Evolutionary conservation across 2,797 vertebrate genomes (phyloP).

Genomic region (Danionella dracula): DNA sequence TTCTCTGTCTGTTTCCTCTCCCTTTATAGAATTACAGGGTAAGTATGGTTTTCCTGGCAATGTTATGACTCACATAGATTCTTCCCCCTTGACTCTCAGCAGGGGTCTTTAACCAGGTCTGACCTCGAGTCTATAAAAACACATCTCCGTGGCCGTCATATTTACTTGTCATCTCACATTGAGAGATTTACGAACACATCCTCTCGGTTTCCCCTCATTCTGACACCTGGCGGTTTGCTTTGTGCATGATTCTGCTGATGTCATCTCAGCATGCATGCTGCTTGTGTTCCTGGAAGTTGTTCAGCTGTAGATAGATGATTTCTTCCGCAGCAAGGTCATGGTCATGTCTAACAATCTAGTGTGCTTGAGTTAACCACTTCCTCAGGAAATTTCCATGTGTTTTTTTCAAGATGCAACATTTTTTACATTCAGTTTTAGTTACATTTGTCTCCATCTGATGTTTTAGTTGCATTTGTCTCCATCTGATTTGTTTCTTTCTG

Average conservation of each 20-base stretch:
- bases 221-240: not conserved
- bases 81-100: conserved; percentile 11
- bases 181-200: not conserved
- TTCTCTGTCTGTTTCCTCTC: conserved; percentile 34
- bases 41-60: conserved; percentile 56
- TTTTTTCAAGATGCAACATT: not conserved
- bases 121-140: not conserved
- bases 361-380: conserved; percentile 37
- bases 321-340: not conserved
- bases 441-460: conserved; percentile 5
- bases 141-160: not conserved
- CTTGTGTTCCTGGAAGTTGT: conserved; percentile 12
- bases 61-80: conserved; percentile 17
- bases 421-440: not conserved
- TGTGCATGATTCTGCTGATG: conserved; percentile 34
- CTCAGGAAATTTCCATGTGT: not conserved
- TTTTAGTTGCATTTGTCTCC: conserved; percentile 18
- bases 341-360: not conserved
- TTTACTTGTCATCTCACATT: not conserved
- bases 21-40: conserved; percentile 72
- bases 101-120: not conserved
- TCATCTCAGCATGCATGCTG: conserved; percentile 20
- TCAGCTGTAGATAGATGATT: not conserved
- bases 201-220: not conserved
- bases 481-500: too few species aligned